Conservation (phyloP, 2,888 invertebrate genomes). For the Athalia cordata region DNA sequence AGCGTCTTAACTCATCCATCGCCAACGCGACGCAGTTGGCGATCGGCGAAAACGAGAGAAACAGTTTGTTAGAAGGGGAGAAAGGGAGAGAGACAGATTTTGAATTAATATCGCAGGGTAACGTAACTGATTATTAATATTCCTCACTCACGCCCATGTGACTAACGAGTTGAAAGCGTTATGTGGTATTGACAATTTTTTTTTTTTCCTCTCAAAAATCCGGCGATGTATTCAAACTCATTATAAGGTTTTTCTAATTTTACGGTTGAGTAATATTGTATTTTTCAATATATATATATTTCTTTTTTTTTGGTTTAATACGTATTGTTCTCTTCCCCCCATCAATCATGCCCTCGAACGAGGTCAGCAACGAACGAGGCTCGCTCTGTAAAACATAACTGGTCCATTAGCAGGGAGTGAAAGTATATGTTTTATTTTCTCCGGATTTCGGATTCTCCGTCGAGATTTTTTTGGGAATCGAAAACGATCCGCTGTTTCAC, state of each 20-base stretch:
- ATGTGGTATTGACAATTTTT: too few relatives aligned
- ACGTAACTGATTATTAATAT: not conserved
- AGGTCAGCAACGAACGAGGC: slow-evolving; percentile 26
- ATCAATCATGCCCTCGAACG: slow-evolving; percentile 21
- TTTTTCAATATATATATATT: too few relatives aligned
- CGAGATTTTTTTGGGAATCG: not conserved
- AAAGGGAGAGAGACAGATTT: not conserved
- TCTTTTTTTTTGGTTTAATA: not conserved
- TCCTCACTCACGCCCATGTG: too few relatives aligned
- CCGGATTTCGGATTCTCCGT: not conserved
- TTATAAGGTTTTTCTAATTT: too few relatives aligned
- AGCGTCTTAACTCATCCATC: too few relatives aligned
- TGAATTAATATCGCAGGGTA: slow-evolving; percentile 16
- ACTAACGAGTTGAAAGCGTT: too few relatives aligned
- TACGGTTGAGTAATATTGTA: too few relatives aligned
- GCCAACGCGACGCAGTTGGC: slow-evolving; percentile 1
- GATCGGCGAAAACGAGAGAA: slow-evolving; percentile 1
- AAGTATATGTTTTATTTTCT: slow-evolving; percentile 31
- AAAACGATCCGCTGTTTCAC: slow-evolving; percentile 26
- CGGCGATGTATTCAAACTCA: too few relatives aligned
- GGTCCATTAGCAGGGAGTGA: slow-evolving; percentile 36
- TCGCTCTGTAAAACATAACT: slow-evolving; percentile 34
- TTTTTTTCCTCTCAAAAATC: too few relatives aligned
- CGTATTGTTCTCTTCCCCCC: not conserved
- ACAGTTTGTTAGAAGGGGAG: too few relatives aligned